phyloP scores from a whole-genome alignment of 2,113 vertebrate genomes.

The Pelodiscus sinensis region DNA sequence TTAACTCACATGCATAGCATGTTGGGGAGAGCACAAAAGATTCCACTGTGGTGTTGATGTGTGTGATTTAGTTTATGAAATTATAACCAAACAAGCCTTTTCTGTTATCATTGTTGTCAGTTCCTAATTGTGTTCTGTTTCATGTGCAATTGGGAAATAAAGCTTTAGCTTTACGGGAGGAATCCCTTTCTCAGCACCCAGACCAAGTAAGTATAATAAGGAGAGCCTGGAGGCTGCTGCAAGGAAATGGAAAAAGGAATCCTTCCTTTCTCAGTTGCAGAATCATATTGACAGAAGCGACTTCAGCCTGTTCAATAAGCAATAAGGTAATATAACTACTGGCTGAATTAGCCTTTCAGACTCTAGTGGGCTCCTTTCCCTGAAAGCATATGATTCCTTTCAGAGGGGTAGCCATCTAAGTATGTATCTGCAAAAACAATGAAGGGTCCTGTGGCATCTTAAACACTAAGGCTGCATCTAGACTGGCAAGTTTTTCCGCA shows the following conservation, averaged over 20 bases:
- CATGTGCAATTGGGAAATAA: background rate
- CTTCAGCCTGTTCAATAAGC: background rate
- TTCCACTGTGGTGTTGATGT: background rate
- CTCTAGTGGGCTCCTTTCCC: background rate
- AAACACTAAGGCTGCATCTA: no score
- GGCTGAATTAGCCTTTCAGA: background rate
- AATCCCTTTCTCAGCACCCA: background rate
- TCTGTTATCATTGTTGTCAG: background rate
- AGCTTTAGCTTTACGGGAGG: background rate
- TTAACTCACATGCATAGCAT: background rate
- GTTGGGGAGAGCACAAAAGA: background rate
- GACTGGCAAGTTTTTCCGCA: no score
- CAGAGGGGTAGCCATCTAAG: no score
- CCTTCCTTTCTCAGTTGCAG: background rate
- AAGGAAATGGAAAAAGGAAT: background rate
- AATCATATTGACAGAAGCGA: background rate
- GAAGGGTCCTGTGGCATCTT: no score
- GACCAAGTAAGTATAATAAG: background rate
- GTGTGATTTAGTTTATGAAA: background rate
- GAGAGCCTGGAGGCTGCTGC: background rate
- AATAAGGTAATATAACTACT: background rate
- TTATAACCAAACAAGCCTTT: background rate
- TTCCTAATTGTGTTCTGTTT: background rate
- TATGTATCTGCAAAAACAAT: no score
- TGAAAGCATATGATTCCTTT: background rate